phyloP scores from a whole-genome alignment of 2,888 invertebrate species.

The Meiosimyza platycephala region DNA sequence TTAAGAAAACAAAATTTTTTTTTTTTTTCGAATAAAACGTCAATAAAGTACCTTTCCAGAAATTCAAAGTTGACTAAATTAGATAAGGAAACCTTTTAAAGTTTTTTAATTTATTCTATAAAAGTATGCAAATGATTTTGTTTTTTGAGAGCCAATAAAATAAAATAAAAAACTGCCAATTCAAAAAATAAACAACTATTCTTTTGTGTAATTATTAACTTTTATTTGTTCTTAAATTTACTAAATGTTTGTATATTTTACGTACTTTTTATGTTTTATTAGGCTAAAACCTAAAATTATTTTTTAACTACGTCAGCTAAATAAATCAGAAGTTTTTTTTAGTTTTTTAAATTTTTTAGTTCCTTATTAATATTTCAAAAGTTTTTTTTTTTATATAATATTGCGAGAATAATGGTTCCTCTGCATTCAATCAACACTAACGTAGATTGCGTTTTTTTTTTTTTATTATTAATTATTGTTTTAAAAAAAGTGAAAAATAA shows the following conservation, averaged over 20 bases:
- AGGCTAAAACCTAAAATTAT: constrained; percentile 39
- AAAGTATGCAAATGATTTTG: no score
- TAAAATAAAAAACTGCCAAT: constrained; percentile 11
- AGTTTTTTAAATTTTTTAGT: constrained; percentile 14
- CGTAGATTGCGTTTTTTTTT: background rate
- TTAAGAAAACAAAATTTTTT: no score
- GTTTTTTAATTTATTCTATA: no score
- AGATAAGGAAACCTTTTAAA: no score
- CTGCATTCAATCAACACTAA: constrained; percentile 34
- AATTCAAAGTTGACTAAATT: no score
- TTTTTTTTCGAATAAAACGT: no score
- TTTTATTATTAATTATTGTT: background rate
- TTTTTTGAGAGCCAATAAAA: background rate
- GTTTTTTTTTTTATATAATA: constrained; percentile 30
- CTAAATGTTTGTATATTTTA: constrained; percentile 18
- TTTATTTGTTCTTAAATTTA: constrained; percentile 24
- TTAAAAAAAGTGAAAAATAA: background rate
- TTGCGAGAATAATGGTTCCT: constrained; percentile 58
- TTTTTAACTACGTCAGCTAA: constrained; percentile 39
- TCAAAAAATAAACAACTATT: constrained; percentile 23
- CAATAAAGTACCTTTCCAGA: no score
- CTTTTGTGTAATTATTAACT: constrained; percentile 24
- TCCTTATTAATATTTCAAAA: constrained; percentile 24
- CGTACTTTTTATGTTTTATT: constrained; percentile 31
- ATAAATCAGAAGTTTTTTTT: constrained; percentile 37